Evolutionary conservation across 2,113 vertebrate genomes (phyloP).

Genomic region (Elaphurus davidianus): DNA sequence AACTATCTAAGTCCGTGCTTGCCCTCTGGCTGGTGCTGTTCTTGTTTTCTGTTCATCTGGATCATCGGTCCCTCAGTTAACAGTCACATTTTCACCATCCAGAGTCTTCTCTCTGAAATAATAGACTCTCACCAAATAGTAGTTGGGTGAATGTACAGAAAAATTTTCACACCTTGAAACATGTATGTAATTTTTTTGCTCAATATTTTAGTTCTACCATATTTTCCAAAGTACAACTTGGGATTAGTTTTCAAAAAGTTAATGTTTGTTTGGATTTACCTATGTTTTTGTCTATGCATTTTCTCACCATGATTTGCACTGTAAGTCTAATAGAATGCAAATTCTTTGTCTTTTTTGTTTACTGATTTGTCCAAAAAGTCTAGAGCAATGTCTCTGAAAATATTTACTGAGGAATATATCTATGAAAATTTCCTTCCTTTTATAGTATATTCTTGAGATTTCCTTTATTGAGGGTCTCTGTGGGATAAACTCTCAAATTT

Average conservation of each 20-base stretch:
- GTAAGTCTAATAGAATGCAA: neutral
- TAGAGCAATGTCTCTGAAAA: neutral
- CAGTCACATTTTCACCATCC: neutral
- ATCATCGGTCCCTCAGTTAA: neutral
- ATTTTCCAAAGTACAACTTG: neutral
- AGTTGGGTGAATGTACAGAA: neutral
- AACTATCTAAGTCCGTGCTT: neutral
- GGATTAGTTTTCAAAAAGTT: neutral
- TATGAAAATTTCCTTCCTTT: neutral
- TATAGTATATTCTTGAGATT: neutral
- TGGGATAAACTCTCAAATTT: neutral
- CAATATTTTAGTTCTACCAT: neutral
- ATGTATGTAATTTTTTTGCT: neutral
- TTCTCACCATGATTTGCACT: neutral
- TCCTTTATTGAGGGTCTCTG: neutral
- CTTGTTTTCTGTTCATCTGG: neutral
- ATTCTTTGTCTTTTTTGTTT: neutral
- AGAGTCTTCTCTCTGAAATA: neutral
- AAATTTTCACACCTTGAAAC: neutral
- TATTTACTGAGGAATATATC: neutral
- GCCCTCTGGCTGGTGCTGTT: neutral
- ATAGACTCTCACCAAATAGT: neutral
- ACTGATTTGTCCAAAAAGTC: neutral
- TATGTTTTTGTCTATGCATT: neutral
- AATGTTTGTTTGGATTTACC: neutral